These are phyloP conservation scores for Serilophus lunatus DNA, from an alignment of 2,113 vertebrate species.

Conservation along the genomic window DNA sequence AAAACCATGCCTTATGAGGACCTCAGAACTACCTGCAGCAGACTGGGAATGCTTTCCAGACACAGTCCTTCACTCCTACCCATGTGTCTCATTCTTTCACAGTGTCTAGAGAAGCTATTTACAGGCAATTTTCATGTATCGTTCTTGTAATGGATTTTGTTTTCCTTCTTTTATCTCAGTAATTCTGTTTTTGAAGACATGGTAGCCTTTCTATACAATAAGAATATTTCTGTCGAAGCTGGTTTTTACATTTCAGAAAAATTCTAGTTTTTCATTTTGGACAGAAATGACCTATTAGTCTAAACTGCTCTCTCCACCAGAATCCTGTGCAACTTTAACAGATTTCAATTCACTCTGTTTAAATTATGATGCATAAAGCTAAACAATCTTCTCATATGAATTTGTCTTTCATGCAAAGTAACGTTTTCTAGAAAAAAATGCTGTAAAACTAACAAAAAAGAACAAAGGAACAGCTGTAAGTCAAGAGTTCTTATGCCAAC, in stretches of 20 bases:
- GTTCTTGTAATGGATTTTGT: neutral
- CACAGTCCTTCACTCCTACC: neutral
- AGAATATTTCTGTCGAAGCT: neutral
- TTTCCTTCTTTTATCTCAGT: neutral
- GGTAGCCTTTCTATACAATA: neutral
- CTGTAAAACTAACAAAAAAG: conserved; percentile 57
- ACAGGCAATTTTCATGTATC: neutral
- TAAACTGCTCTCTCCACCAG: neutral
- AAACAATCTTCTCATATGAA: conserved; percentile 47
- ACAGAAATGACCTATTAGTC: neutral
- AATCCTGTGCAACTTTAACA: conserved; percentile 7
- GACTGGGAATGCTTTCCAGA: neutral
- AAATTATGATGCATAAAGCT: conserved; percentile 40
- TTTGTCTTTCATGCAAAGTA: conserved; percentile 55
- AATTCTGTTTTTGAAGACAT: neutral
- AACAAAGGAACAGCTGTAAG: conserved; percentile 65
- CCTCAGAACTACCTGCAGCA: neutral
- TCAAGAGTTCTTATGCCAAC: conserved; percentile 66
- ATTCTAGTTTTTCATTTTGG: neutral
- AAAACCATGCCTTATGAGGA: neutral
- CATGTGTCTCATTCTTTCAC: neutral
- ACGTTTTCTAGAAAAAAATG: conserved; percentile 47
- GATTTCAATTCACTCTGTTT: conserved; percentile 9
- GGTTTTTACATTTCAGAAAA: conserved; percentile 4
- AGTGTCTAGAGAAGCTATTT: neutral